Conservation (phyloP, 2,797 vertebrate genomes). For the Amazona finschi region DNA sequence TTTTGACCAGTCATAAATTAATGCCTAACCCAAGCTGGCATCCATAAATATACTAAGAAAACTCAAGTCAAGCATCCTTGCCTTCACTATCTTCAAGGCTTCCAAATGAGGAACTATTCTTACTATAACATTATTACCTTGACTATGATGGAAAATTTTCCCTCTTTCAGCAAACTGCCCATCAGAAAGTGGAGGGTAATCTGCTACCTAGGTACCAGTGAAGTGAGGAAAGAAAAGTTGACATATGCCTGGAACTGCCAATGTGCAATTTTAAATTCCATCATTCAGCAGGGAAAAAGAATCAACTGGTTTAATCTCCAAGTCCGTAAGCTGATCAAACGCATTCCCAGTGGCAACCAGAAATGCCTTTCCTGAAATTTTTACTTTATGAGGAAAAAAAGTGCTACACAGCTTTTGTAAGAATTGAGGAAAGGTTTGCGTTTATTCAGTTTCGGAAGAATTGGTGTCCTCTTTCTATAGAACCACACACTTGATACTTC, state of each 20-base stretch:
- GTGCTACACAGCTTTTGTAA: neutral
- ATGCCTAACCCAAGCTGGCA: neutral
- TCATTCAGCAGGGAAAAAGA: neutral
- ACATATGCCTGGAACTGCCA: neutral
- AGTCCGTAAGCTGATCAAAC: neutral
- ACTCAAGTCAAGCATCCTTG: neutral
- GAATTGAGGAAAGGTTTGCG: neutral
- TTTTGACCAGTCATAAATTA: neutral
- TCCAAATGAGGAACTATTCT: neutral
- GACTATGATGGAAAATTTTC: neutral
- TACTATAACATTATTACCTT: neutral
- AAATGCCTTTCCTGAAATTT: neutral
- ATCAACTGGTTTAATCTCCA: neutral
- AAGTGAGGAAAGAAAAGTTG: neutral
- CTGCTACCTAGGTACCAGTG: neutral
- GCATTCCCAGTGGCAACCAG: neutral
- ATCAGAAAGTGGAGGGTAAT: neutral
- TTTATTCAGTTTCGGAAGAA: neutral
- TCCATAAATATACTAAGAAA: neutral
- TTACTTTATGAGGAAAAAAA: neutral
- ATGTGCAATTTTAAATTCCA: neutral
- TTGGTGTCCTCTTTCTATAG: neutral
- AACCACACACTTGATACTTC: neutral
- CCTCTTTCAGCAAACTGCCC: neutral
- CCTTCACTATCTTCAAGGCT: neutral